Evolutionary conservation across 1,140 invertebrate species (phyloP).

Genomic region (Pseudachorutes palmiensis): DNA sequence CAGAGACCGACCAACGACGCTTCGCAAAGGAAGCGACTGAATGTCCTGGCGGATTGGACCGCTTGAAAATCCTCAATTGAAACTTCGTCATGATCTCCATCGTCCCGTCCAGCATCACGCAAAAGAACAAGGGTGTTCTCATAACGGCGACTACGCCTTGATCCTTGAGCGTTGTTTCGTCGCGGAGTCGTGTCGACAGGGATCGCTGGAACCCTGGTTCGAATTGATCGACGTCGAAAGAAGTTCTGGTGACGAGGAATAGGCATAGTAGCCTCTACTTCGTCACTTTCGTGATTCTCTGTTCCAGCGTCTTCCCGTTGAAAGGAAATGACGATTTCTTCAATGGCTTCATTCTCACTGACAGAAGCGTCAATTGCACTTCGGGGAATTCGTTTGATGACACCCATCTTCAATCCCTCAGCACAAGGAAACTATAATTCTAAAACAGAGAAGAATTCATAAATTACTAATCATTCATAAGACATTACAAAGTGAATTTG

Average conservation of each 20-base stretch:
- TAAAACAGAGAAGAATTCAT: too few species aligned
- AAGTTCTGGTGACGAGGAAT: too few species aligned
- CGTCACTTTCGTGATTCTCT: background rate
- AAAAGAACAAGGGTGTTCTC: conserved; percentile 21
- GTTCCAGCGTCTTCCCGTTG: background rate
- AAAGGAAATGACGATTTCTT: conserved; percentile 7
- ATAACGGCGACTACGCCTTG: conserved; percentile 24
- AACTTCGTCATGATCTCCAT: conserved; percentile 25
- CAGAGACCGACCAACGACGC: conserved; percentile 12
- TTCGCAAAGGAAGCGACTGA: conserved; percentile 16
- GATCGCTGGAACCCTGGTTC: conserved; percentile 25
- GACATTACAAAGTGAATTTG: too few species aligned
- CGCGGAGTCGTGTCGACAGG: conserved; percentile 12
- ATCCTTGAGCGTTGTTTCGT: conserved; percentile 11
- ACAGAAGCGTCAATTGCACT: conserved; percentile 13
- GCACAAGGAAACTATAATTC: too few species aligned
- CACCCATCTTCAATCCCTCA: too few species aligned
- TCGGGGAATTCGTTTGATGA: conserved; percentile 7
- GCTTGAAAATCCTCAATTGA: conserved; percentile 26
- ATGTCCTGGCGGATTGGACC: background rate
- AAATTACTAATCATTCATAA: too few species aligned
- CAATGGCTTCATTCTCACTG: background rate
- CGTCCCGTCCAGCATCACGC: conserved; percentile 18
- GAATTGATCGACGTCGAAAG: background rate
- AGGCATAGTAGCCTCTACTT: background rate